Conservation (phyloP, 2,113 vertebrate species). For the Arizona elegans region DNA sequence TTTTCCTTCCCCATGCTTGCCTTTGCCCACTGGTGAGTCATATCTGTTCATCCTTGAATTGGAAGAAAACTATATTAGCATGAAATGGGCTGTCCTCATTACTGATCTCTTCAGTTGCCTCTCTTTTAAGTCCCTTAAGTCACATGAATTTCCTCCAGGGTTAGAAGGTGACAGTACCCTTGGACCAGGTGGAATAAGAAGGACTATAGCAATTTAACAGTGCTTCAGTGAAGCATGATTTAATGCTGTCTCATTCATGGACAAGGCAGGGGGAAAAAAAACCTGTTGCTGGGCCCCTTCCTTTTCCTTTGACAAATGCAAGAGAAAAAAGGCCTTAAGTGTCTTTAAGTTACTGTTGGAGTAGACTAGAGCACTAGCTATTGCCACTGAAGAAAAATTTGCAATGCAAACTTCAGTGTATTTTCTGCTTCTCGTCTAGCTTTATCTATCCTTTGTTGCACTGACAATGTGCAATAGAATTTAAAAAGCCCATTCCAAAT, state of each 20-base stretch:
- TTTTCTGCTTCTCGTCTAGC: slow-evolving; percentile 40
- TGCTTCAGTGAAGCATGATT: not conserved
- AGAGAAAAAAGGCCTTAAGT: not conserved
- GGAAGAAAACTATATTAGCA: not conserved
- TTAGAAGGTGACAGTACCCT: not conserved
- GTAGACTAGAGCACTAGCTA: not conserved
- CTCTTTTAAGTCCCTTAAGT: not conserved
- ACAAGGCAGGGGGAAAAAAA: not conserved
- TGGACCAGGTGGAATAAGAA: not conserved
- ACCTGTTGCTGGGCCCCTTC: not conserved
- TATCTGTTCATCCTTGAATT: not conserved
- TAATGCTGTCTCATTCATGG: not conserved
- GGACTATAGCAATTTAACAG: not conserved
- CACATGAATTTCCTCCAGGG: not conserved
- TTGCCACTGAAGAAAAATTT: slow-evolving; percentile 23
- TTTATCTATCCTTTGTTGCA: slow-evolving; percentile 27
- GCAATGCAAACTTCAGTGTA: slow-evolving; percentile 19
- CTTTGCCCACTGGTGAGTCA: not conserved
- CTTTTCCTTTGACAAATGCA: not conserved
- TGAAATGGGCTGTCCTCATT: not conserved
- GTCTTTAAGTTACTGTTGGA: not conserved
- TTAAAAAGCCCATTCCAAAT: not conserved
- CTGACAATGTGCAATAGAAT: not conserved
- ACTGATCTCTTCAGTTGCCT: not conserved
- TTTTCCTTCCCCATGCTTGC: not conserved